These are phyloP conservation scores for Corydoras sp. DNA, from an alignment of 2,113 vertebrate genomes.

Conservation along the genomic window DNA sequence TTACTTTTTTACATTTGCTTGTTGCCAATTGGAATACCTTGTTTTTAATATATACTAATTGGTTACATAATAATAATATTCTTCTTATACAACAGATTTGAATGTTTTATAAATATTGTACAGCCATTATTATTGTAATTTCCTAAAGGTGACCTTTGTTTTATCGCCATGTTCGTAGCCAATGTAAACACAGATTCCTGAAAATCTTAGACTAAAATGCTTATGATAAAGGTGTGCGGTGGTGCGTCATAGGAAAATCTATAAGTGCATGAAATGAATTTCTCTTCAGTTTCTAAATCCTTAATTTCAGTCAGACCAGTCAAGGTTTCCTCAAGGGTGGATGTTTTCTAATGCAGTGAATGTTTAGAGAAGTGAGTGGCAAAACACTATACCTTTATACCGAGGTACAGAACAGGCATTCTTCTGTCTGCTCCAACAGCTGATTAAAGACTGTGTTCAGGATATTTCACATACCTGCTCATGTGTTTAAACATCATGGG, in stretches of 20 bases:
- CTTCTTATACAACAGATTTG: too few species aligned
- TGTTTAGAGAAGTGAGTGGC: conserved; percentile 35
- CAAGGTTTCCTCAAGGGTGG: conserved; percentile 25
- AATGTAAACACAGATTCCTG: conserved; percentile 32
- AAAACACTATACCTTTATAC: conserved; percentile 48
- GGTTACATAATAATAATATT: too few species aligned
- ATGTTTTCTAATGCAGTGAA: conserved; percentile 35
- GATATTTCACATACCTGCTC: conserved; percentile 33
- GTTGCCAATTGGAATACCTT: too few species aligned
- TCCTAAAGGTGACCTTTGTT: conserved; percentile 16
- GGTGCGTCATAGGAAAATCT: conserved; percentile 20
- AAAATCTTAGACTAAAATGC: conserved; percentile 15
- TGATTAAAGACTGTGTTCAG: conserved; percentile 48
- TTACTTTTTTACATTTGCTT: too few species aligned
- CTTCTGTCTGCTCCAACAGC: conserved; percentile 44
- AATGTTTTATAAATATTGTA: too few species aligned
- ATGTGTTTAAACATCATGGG: too few species aligned
- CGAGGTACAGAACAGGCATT: conserved; percentile 47
- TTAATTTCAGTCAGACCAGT: conserved; percentile 19
- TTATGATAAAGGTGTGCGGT: neutral
- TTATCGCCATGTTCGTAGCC: neutral
- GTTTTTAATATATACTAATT: too few species aligned
- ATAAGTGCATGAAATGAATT: conserved; percentile 22
- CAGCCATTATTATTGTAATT: neutral
- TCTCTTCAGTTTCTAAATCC: conserved; percentile 11